Evolutionary conservation across 2,888 invertebrate genomes (phyloP).

Genomic region (Callyntrura guangdongensis): DNA sequence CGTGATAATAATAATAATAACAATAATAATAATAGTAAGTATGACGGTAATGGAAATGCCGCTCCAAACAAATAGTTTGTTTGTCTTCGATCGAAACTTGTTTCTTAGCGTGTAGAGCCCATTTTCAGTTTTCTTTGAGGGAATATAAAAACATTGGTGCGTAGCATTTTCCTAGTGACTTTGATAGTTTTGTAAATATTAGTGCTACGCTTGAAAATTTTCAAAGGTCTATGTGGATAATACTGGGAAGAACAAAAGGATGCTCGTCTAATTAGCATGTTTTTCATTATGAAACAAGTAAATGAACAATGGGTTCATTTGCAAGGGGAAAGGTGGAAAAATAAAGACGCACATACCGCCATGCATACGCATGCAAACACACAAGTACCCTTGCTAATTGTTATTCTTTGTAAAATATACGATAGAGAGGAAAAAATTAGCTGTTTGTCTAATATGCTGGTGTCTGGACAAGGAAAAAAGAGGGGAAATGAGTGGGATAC

Average conservation of each 20-base stretch:
- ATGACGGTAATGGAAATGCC: too few relatives aligned
- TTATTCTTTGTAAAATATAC: too few relatives aligned
- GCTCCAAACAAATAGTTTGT: too few relatives aligned
- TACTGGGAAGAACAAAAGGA: not conserved
- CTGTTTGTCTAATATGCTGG: not conserved
- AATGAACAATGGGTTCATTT: not conserved
- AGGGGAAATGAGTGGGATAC: slow-evolving; percentile 14
- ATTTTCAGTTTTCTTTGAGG: not conserved
- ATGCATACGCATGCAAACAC: too few relatives aligned
- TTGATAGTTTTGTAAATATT: slow-evolving; percentile 12
- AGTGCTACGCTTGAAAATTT: not conserved
- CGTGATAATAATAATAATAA: too few relatives aligned
- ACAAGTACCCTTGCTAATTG: too few relatives aligned
- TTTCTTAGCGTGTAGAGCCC: too few relatives aligned
- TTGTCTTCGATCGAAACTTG: too few relatives aligned
- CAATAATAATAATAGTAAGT: too few relatives aligned
- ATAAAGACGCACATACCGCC: not conserved
- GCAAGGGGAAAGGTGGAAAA: not conserved
- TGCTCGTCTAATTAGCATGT: slow-evolving; percentile 19
- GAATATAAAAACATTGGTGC: not conserved
- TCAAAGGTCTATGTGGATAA: too few relatives aligned
- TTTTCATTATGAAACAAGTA: slow-evolving; percentile 10
- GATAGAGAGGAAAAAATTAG: too few relatives aligned
- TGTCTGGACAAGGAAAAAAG: not conserved
- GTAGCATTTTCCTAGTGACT: not conserved